phyloP scores from a whole-genome alignment of 2,797 vertebrate genomes.

The Channa striata region DNA sequence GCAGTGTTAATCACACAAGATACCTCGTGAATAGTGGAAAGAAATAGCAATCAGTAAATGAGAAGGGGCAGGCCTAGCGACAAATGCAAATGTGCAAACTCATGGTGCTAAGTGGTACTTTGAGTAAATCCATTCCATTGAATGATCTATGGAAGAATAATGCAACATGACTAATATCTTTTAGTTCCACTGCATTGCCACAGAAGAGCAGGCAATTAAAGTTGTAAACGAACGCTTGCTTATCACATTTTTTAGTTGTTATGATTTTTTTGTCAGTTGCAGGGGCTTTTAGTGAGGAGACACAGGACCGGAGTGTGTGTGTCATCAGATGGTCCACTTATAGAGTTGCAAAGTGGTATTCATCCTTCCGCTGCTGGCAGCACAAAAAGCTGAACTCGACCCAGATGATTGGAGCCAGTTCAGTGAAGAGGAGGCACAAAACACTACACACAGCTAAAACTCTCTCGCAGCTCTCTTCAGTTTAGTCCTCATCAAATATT shows the following conservation, averaged over 20 bases:
- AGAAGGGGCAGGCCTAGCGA: not conserved
- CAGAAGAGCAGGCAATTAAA: not conserved
- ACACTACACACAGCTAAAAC: conserved; percentile 21
- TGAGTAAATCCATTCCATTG: conserved; percentile 5
- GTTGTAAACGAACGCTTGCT: not conserved
- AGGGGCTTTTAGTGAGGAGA: conserved; percentile 1
- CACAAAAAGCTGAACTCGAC: conserved; percentile 10
- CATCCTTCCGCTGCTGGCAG: not conserved
- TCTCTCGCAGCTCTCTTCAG: conserved; percentile 13
- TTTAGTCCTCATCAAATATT: conserved; percentile 59
- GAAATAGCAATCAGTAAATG: not conserved
- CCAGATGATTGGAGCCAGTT: not conserved
- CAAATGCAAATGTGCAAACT: not conserved
- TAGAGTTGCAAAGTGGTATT: conserved; percentile 2
- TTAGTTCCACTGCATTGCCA: not conserved
- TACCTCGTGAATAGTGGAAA: not conserved
- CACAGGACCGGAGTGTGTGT: not conserved
- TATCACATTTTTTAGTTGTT: not conserved
- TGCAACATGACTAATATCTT: conserved; percentile 2
- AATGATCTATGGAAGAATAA: not conserved
- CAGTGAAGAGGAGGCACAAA: conserved; percentile 15
- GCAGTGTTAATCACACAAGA: not conserved
- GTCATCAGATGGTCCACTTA: conserved; percentile 16
- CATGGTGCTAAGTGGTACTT: conserved; percentile 3
- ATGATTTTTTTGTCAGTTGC: conserved; percentile 2